Conservation (phyloP, 2,888 invertebrate genomes). For the Lypha dubia region DNA sequence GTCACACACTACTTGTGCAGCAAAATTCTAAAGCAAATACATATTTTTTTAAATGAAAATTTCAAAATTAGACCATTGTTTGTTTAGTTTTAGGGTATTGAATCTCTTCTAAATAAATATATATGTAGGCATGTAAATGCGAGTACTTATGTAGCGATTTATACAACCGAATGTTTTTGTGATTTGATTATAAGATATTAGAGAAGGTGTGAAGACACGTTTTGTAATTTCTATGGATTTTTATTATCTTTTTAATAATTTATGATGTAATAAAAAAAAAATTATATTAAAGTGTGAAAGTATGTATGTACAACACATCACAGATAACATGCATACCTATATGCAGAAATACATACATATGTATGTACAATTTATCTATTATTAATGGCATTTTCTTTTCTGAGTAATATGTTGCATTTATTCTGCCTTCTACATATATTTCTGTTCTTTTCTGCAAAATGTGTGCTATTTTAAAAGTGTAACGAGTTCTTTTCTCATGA, state of each 20-base stretch:
- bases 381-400: too few relatives aligned
- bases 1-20: neutral
- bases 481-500: too few relatives aligned
- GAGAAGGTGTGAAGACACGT: slow-evolving; percentile 70
- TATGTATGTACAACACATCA: neutral
- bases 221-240: neutral
- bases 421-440: too few relatives aligned
- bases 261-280: slow-evolving; percentile 35
- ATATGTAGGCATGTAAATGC: too few relatives aligned
- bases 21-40: neutral
- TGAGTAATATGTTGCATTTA: too few relatives aligned
- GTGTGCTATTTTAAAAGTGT: too few relatives aligned
- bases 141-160: too few relatives aligned
- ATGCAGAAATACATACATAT: too few relatives aligned
- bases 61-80: neutral
- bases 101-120: neutral
- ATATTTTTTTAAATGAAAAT: neutral
- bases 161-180: neutral
- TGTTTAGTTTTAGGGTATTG: neutral
- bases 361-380: too few relatives aligned
- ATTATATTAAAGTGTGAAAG: neutral
- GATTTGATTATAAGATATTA: slow-evolving; percentile 45
- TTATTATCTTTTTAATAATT: slow-evolving; percentile 17
- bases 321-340: neutral
- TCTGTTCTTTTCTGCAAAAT: too few relatives aligned